phyloP scores from a whole-genome alignment of 2,888 invertebrate genomes.

The Encarsia formosa region DNA sequence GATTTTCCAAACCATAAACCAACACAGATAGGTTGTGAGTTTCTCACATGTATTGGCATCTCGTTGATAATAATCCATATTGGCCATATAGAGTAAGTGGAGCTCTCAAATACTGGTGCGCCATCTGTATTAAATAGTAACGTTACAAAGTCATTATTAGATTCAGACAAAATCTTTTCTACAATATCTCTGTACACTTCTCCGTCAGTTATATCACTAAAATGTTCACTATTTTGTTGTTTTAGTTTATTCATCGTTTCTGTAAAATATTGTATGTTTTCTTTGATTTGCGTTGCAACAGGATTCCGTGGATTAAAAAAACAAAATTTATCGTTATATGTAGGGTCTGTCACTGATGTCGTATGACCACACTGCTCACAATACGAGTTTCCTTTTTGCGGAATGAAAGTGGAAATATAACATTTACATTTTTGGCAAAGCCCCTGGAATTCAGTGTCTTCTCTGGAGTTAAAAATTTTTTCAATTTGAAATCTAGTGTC shows the following conservation, averaged over 20 bases:
- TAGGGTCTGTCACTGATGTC: neutral
- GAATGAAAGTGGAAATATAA: conserved; percentile 3
- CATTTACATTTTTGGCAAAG: conserved; percentile 1
- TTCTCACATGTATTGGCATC: conserved; percentile 5
- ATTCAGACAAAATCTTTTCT: neutral
- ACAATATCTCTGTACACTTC: conserved; percentile 1
- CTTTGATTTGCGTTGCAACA: neutral
- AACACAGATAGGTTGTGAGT: neutral
- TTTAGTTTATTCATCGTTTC: neutral
- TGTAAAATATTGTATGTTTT: neutral
- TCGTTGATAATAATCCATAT: conserved; percentile 17
- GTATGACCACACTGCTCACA: neutral
- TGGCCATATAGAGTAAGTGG: conserved; percentile 9
- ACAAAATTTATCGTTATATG: conserved; percentile 1
- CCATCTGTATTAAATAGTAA: conserved; percentile 2
- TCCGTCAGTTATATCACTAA: conserved; percentile 3
- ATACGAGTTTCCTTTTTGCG: neutral
- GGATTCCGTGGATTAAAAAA: neutral
- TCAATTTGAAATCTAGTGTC: neutral
- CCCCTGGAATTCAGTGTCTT: neutral
- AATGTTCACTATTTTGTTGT: neutral
- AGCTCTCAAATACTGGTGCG: conserved; percentile 5
- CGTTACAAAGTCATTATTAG: neutral
- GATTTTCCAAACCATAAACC: conserved; percentile 15
- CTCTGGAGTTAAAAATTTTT: neutral